Percentiles rank a stretch among this genome's conserved stretches.
phyloP scores from a whole-genome alignment of 2,113 vertebrate genomes.

The Athene cunicularia region DNA sequence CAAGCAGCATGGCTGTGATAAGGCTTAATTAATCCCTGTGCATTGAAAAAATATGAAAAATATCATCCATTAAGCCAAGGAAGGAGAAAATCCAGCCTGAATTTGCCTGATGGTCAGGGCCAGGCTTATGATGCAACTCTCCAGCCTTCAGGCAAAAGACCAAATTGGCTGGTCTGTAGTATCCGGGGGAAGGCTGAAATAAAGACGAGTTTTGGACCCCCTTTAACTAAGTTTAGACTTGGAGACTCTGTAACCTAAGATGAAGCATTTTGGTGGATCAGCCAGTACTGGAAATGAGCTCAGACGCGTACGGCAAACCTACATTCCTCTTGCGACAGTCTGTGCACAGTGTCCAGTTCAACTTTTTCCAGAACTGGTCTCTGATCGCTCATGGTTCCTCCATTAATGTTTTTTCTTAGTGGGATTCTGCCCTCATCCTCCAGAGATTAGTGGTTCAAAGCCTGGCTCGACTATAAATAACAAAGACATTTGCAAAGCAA shows the following conservation, averaged over 20 bases:
- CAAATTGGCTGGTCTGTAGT: not conserved
- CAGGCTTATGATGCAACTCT: not conserved
- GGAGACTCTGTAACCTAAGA: conserved; percentile 25
- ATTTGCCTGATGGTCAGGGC: not conserved
- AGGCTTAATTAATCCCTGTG: not conserved
- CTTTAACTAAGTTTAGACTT: conserved; percentile 33
- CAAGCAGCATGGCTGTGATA: not conserved
- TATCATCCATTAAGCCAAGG: not conserved
- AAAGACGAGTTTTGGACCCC: not conserved
- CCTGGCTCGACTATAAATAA: conserved; percentile 50
- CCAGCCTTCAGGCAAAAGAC: conserved; percentile 5
- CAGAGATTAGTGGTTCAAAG: conserved; percentile 54
- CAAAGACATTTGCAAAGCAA: conserved; percentile 65
- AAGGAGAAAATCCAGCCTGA: not conserved
- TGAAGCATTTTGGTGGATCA: conserved; percentile 11
- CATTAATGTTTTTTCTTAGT: conserved; percentile 57
- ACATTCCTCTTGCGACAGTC: conserved; percentile 30
- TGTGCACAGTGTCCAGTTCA: conserved; percentile 25
- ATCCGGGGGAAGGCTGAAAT: not conserved
- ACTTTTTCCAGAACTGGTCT: conserved; percentile 51
- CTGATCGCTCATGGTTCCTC: conserved; percentile 54
- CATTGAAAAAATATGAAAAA: not conserved
- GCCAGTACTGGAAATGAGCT: conserved; percentile 42
- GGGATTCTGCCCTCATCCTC: conserved; percentile 59
- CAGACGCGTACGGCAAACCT: not conserved